Base-by-base conservation (phyloP, 2,888 invertebrate genomes). In the Eupithecia insigniata region DNA sequence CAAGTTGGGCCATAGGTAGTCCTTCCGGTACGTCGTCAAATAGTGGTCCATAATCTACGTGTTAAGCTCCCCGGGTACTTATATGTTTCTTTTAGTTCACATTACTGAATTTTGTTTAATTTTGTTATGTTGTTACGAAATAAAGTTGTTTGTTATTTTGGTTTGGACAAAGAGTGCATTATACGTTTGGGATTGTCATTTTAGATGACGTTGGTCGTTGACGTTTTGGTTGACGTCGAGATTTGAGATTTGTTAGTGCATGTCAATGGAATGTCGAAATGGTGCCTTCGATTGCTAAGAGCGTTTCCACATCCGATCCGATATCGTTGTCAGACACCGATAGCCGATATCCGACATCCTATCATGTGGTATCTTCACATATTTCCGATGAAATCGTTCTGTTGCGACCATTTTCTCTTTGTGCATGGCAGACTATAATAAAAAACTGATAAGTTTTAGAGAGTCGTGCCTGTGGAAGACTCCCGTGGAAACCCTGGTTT, bases 1-100 rank as follows among this genome's bases (percentile, higher is more conserved):
- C 62, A 92, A 73, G 74, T 91, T 91, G 0, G 96, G 96, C 96
- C 96, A 96, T 28, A 95, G 81, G 79, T 95, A 96, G 84, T 96
- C 96, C 81, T 95, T 95, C 61, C 94, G 90, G 80, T 96, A 96
- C 0, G 95, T 96, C 0, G 96, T 95, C 70, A 95, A 87, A 80
- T 95, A 96, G 79, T 95, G 95, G 87, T 95, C 95, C 95, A 96
- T 95, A 76, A 39, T 78, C 51, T 60, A 65, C 71, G 39, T 34
- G 69, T 67, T 75, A 70, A 77, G 75, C 73, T 65, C 46, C 72
- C 84, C 80, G 74, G 67, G 69, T 70, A 82, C 77, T 83, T 83
- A 12, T 83, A 12, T 61, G 16, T 61, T 73, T 43, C 30, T 73
- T 66, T 65, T 74, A 60, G 74, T 72, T 73, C 67, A 75, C 74